phyloP scores from a whole-genome alignment of 2,113 vertebrate genomes.

The Macaca mulatta region DNA sequence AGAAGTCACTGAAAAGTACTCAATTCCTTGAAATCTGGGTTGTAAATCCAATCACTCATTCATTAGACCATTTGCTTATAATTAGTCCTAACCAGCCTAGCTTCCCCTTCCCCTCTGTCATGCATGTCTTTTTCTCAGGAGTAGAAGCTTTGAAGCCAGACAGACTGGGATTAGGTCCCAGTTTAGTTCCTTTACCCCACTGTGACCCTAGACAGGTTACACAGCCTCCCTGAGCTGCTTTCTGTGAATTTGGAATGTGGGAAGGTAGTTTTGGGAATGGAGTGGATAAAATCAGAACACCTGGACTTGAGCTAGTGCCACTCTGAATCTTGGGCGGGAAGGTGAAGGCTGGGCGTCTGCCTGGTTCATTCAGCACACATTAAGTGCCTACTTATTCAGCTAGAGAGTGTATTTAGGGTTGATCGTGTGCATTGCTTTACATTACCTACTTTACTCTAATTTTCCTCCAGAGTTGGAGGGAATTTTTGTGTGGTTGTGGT shows the following conservation, averaged over 20 bases:
- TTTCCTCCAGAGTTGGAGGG: neutral
- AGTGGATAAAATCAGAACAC: neutral
- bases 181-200: neutral
- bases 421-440: neutral
- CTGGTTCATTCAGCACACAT: neutral
- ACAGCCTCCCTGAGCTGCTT: neutral
- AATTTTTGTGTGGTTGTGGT: neutral
- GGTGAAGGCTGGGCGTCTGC: neutral
- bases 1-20: neutral
- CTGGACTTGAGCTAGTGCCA: neutral
- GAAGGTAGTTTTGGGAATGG: constrained; percentile 10
- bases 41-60: neutral
- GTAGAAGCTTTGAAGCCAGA: neutral
- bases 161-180: neutral
- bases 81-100: neutral
- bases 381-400: neutral
- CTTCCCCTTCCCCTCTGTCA: neutral
- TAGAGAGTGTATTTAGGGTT: neutral
- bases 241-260: neutral
- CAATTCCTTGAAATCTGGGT: constrained; percentile 2
- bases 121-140: neutral
- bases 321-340: neutral
- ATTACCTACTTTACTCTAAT: neutral
- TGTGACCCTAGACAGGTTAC: neutral
- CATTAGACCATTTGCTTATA: neutral